Base-by-base conservation (phyloP, 1,140 invertebrate species). In the Akabosia matsudoensis region DNA sequence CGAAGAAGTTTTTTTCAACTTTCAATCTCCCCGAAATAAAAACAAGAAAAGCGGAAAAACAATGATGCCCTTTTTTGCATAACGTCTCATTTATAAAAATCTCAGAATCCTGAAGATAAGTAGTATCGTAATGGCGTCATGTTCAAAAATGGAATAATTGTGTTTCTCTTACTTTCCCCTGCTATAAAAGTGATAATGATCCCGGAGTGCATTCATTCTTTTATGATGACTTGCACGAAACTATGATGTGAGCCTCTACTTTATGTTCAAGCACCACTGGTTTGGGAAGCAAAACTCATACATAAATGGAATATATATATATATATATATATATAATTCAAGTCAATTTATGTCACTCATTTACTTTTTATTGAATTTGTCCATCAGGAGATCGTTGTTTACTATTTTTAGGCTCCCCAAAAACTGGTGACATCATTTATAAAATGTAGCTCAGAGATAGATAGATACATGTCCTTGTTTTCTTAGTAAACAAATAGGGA, bases 311-410 rank as follows among this genome's bases (percentile, higher is more conserved):
- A n/a, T n/a, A n/a, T n/a, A n/a, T n/a, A n/a, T n/a, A n/a, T n/a
- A n/a, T n/a, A n/a, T n/a, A n/a, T n/a, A n/a, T n/a, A n/a, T n/a
- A n/a, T n/a, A 56, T 16, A 56, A 4, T 4, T 22, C 10, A 22
- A 24, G 14, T 22, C 54, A 13, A 24, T 56, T 56, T 7, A 13
- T 56, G 10, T 56, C 54, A 56, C 24, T 56, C 54, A 56, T 56
- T 56, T 56, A 24, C 54, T 28, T 67, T n/a, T 67, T 67, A 67
- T 67, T 67, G 3, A 30, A 67, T 67, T 67, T 67, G 61, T 67
- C 61, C 28, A 67, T 67, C 31, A 30, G 37, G 7, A 18, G 37
- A 10, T 45, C 37, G 7, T 45, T 18, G 7, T 45, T 45, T 45
- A 7, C 37, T 45, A 7, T 45, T 7, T 45, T 45, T 45, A 10